phyloP scores from a whole-genome alignment of 2,797 vertebrate species.

The Cynopterus sphinx region DNA sequence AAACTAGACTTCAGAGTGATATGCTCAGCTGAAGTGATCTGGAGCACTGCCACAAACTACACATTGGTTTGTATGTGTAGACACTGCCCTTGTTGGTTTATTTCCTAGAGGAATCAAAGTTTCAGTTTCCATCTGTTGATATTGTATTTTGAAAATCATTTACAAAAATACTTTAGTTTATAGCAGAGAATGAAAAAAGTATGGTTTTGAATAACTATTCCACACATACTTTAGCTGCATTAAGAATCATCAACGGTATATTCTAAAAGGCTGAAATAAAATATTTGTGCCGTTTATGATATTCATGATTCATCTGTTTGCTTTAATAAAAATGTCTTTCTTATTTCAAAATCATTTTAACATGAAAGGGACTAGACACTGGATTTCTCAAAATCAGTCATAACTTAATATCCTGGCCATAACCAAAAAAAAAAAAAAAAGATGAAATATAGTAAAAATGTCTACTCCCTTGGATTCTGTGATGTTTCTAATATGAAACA shows the following conservation, averaged over 20 bases:
- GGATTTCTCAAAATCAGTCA: constrained; percentile 59
- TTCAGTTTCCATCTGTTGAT: background rate
- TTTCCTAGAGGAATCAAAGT: constrained; percentile 41
- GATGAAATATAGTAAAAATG: constrained; percentile 57
- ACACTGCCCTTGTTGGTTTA: background rate
- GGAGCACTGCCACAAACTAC: background rate
- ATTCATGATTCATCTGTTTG: constrained; percentile 48
- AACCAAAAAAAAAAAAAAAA: constrained; percentile 58
- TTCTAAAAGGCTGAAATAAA: constrained; percentile 46
- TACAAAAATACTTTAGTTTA: background rate
- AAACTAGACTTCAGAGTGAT: background rate
- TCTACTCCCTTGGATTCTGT: constrained; percentile 45
- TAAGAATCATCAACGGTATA: background rate
- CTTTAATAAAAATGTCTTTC: constrained; percentile 50
- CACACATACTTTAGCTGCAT: background rate
- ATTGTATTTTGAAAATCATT: background rate
- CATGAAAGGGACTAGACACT: constrained; percentile 53
- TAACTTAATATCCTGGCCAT: constrained; percentile 53
- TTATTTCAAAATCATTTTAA: constrained; percentile 62
- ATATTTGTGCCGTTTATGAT: background rate
- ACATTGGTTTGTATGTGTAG: background rate
- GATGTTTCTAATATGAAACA: constrained; percentile 56
- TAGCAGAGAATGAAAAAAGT: constrained; percentile 27
- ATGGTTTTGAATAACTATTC: background rate
- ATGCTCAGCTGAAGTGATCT: background rate